Conservation (phyloP, 2,113 vertebrate species). For the Lepisosteus osseus region DNA sequence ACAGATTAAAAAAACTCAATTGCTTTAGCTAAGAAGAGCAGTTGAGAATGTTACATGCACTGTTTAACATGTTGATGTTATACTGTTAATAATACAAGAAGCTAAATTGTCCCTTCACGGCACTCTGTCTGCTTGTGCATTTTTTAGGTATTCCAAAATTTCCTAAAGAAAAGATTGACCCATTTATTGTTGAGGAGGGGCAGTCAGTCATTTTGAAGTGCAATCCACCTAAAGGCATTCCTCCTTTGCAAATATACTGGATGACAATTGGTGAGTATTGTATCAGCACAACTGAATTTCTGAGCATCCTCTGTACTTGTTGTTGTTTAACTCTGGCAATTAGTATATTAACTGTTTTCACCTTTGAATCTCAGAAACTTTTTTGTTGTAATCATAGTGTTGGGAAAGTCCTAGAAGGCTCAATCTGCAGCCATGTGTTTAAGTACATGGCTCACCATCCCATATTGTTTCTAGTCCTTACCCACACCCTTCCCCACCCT, state of each 20-base stretch:
- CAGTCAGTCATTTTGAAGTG: constrained; percentile 80
- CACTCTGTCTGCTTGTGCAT: constrained; percentile 17
- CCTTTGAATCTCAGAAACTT: neutral
- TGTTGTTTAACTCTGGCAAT: too few species aligned
- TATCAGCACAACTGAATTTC: neutral
- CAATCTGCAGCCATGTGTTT: neutral
- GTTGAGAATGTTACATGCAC: too few species aligned
- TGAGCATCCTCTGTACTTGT: too few species aligned
- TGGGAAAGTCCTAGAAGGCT: neutral
- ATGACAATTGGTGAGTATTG: constrained; percentile 88
- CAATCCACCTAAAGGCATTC: constrained; percentile 85
- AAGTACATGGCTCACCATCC: neutral
- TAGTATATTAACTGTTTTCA: neutral
- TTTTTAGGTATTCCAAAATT: constrained; percentile 86
- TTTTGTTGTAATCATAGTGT: neutral
- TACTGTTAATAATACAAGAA: too few species aligned
- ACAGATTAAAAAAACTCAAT: too few species aligned
- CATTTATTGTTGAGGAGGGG: constrained; percentile 83
- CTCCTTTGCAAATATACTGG: constrained; percentile 91
- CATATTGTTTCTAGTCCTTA: too few species aligned
- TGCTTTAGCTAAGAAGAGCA: too few species aligned
- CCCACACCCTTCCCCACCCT: neutral
- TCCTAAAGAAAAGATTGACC: constrained; percentile 87
- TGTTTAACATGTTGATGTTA: too few species aligned
- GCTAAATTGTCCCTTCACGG: too few species aligned